Evolutionary conservation across 2,113 vertebrate species (phyloP), one percentile per base, ranked within the genome.

Genomic region (Neotoma lepida): DNA sequence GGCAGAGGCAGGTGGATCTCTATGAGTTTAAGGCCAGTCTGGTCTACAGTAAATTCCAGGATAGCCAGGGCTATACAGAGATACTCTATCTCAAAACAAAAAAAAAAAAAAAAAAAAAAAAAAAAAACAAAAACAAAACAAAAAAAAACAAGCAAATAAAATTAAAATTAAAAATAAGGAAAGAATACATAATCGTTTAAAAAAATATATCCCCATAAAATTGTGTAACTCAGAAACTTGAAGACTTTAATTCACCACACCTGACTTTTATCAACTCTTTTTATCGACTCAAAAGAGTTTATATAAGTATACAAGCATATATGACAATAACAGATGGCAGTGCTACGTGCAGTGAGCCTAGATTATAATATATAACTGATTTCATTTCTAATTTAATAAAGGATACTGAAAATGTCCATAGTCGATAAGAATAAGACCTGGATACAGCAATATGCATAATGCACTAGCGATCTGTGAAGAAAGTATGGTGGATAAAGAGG

Each of bases 341-440:
- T 33, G 51, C 64, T 70, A 78, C 41, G 10, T 64, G 44, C 14
- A 61, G 0, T 6, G 2, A 90, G 64, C 30, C 64, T 88, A 68
- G 46, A 77, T 96, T 91, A 30, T 17, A 80, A 81, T 22, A 39
- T 10, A 18, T 81, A 85, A 70, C 30, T 91, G 41, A 46, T 26
- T 88, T 95, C 46, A 56, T 56, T 93, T 91, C 30, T 88, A 49
- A 71, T 80, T 93, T 88, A 86, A 90, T 51, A 96, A 99, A 99
- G 99, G 99, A 99, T 99, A 99, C 99, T 99, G 99, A 98, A 99
- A 99, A 97, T 99, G 99, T 44, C 99, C 99, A 0, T 99, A 99
- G 98, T 99, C 99, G 2, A 99, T 99, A 54, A 99, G 99, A 97
- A 99, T 99, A 44, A 99, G 98, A 85, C 99, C 99, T 78, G 99